A percentile compares a stretch with the other conserved stretches of the same genome.
These are phyloP conservation scores for Acyrthosiphon pisum DNA, from an alignment of 1,140 invertebrate genomes.

Conservation along the genomic window DNA sequence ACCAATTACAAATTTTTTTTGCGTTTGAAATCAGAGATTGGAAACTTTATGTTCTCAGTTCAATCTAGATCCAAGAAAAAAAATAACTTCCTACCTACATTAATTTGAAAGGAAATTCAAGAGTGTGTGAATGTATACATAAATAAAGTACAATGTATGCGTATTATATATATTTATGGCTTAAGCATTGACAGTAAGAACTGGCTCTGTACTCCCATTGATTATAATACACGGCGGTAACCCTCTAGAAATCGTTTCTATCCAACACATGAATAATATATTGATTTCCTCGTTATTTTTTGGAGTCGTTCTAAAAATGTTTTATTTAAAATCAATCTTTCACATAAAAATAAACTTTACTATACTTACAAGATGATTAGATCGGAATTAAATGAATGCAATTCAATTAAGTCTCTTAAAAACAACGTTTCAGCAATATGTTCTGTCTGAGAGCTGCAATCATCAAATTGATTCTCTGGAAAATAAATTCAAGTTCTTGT, in stretches of 20 bases:
- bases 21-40: too few species aligned
- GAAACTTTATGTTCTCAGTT: too few species aligned
- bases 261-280: slow-evolving; percentile 91
- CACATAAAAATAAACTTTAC: background rate
- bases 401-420: slow-evolving; percentile 82
- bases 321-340: background rate
- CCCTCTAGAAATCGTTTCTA: slow-evolving; percentile 84
- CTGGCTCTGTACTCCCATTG: slow-evolving; percentile 92
- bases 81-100: background rate
- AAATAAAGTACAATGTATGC: background rate
- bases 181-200: slow-evolving; percentile 95
- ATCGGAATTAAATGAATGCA: slow-evolving; percentile 84
- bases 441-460: slow-evolving; percentile 83
- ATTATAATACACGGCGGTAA: slow-evolving; percentile 92
- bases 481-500: background rate
- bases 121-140: background rate
- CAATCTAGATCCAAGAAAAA: too few species aligned
- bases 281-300: slow-evolving; percentile 86
- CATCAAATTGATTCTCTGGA: slow-evolving; percentile 68
- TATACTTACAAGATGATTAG: slow-evolving; percentile 84
- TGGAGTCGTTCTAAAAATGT: slow-evolving; percentile 87
- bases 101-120: background rate
- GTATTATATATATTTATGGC: background rate
- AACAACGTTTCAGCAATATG: slow-evolving; percentile 91
- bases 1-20: too few species aligned